phyloP scores from a whole-genome alignment of 2,113 vertebrate genomes.

The Nansenia antarctica region DNA sequence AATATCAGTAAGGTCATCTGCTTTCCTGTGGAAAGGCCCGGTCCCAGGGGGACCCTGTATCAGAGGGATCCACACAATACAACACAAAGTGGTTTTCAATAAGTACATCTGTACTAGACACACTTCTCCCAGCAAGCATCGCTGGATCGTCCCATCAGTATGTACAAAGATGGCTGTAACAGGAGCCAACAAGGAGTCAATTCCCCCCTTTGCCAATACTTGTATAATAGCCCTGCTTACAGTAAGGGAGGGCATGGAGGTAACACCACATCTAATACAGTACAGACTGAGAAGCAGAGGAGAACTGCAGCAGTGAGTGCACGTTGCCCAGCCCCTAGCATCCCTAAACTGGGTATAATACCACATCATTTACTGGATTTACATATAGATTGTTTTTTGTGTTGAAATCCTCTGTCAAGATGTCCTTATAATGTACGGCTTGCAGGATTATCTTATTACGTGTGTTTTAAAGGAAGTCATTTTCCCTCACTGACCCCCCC shows the following conservation, averaged over 20 bases:
- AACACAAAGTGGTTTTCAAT: constrained; percentile 31
- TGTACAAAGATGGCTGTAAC: constrained; percentile 36
- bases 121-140: constrained; percentile 4
- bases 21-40: constrained; percentile 53
- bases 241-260: constrained; percentile 32
- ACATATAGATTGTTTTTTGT: constrained; percentile 51
- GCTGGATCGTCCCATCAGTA: neutral
- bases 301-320: constrained; percentile 1
- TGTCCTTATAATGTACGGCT: constrained; percentile 33
- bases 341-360: constrained; percentile 27
- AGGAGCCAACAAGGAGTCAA: constrained; percentile 21
- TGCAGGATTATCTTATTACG: constrained; percentile 56
- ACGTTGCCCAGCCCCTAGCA: constrained; percentile 5
- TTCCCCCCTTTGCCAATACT: constrained; percentile 33
- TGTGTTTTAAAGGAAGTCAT: constrained; percentile 56
- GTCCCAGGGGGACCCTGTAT: constrained; percentile 40
- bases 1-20: constrained; percentile 56
- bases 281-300: neutral
- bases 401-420: constrained; percentile 39
- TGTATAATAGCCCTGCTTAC: constrained; percentile 31
- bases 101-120: neutral
- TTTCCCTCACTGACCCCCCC: constrained; percentile 45
- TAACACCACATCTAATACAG: constrained; percentile 27
- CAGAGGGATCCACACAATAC: constrained; percentile 11
- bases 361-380: constrained; percentile 38